Base-by-base conservation (phyloP, 2,888 invertebrate species). In the Cephus rjabovi region DNA sequence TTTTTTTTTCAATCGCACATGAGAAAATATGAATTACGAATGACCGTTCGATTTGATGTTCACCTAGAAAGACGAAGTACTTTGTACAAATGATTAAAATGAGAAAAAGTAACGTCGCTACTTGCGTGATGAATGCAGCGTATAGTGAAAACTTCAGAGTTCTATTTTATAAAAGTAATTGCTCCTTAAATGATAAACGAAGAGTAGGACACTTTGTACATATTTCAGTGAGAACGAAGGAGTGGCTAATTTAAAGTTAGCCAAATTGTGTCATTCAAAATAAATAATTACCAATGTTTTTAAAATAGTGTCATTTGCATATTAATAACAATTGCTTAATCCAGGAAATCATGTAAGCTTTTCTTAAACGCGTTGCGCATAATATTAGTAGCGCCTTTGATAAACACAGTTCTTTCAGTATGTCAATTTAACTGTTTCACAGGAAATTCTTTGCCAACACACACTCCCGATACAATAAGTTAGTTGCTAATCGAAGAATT, bases 31-130 rank as follows among this genome's bases (percentile, higher is more conserved):
- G 56, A 9, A 23, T 56, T 23, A 23, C 56, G 56, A 56, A 56
- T 56, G 23, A 56, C 15, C 23, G 9, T 71, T 30, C 31, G 71
- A 71, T 33, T 71, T 12, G 11, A 71, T 71, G 40, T 56, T 56
- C 9, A 71, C 30, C 71, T 31, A 71, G 30, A 70, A 70, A 33
- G 70, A 30, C 31, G 70, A 70, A 70, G 71, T 15, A 33, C 71
- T 71, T 71, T 31, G 71, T 71, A 71, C 31, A 71, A 71, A 71
- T 71, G 23, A 33, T 71, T 31, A 15, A 31, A 71, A 71, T 34
- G 31, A 71, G 34, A 71, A 12, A 31, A 31, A 71, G 34, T 71
- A 71, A 15, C 71, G 71, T 71, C 12, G 34, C 33, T 23, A 56
- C 23, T 56, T 23, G 56, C 56, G 1, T 0, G 56, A 23, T 23